Base-by-base conservation (phyloP, 2,113 vertebrate species). In the Climacteris rufus region DNA sequence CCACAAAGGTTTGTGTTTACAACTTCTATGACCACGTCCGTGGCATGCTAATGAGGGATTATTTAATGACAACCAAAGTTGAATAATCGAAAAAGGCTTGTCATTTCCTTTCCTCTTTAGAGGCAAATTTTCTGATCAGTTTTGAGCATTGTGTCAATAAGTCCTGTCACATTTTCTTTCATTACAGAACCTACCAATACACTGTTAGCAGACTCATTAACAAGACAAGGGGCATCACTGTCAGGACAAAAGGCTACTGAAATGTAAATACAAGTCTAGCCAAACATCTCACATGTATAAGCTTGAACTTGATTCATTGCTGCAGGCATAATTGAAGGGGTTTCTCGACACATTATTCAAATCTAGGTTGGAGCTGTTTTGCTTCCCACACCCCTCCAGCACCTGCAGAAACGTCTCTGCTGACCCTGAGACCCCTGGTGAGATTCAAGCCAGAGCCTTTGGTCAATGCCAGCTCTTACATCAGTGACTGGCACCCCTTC, bases 401-500 rank as follows among this genome's bases (percentile, higher is more conserved):
- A 94, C 90, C 96, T 97, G 95, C 88, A 93, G 95, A 97, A 97
- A 97, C 65, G 70, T 75, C 86, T 85, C 88, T 88, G 90, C 96
- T 96, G 95, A 91, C 90, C 93, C 66, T 69, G 52, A 96, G 88
- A 91, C 83, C 85, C 53, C 84, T 74, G 57, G 68, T 92, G 66
- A 94, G 84, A 95, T 94, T 97, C 75, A 83, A 84, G 45, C 24
- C 66, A 76, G 69, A 91, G 63, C 4, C 1, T 87, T 88, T 94
- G 92, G 84, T 96, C 92, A 95, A 90, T 96, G 92, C 88, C 91
- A 88, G 92, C 93, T 94, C 89, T 97, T 96, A 92, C 96, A 96
- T 71, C 94, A 61, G 49, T 39, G 96, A 69, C 91, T 97, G 94
- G 95, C 95, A 92, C 39, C 40, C 81, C 76, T 93, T 94, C 83